phyloP scores from a whole-genome alignment of 2,888 invertebrate species.

The Tigriopus californicus region DNA sequence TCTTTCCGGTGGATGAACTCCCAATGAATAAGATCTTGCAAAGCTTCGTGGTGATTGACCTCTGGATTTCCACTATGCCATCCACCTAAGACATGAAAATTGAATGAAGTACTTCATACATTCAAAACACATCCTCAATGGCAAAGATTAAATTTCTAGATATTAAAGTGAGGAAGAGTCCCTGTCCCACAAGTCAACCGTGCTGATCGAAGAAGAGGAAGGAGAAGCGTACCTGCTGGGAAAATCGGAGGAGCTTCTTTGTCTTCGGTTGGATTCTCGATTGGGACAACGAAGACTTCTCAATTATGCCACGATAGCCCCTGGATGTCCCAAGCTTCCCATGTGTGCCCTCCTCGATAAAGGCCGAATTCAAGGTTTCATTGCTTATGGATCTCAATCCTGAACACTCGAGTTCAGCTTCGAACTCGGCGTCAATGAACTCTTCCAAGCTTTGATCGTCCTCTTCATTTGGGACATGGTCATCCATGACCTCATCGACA shows the following conservation, averaged over 20 bases:
- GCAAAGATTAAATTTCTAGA: neutral
- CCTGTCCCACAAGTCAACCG: neutral
- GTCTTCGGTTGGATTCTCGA: neutral
- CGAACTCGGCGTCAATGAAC: neutral
- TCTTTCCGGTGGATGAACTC: slow-evolving; percentile 12
- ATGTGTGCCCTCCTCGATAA: neutral
- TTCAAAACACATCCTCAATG: neutral
- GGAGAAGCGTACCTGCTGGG: slow-evolving; percentile 1
- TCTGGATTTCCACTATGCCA: neutral
- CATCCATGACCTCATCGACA: neutral
- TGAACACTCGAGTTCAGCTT: neutral
- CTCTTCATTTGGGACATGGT: neutral
- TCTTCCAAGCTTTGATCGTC: too few relatives aligned
- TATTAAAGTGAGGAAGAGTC: neutral
- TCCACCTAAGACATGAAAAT: neutral
- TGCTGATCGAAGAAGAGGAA: neutral
- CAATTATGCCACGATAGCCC: neutral
- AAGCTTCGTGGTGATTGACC: slow-evolving; percentile 3
- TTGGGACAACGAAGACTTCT: neutral
- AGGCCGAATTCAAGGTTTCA: neutral
- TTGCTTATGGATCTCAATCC: neutral
- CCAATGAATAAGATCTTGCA: slow-evolving; percentile 13
- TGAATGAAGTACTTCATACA: neutral
- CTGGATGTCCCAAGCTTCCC: neutral
- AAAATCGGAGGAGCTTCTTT: slow-evolving; percentile 5